These are phyloP conservation scores for Heterotis niloticus DNA, from an alignment of 2,113 vertebrate genomes.

Conservation along the genomic window DNA sequence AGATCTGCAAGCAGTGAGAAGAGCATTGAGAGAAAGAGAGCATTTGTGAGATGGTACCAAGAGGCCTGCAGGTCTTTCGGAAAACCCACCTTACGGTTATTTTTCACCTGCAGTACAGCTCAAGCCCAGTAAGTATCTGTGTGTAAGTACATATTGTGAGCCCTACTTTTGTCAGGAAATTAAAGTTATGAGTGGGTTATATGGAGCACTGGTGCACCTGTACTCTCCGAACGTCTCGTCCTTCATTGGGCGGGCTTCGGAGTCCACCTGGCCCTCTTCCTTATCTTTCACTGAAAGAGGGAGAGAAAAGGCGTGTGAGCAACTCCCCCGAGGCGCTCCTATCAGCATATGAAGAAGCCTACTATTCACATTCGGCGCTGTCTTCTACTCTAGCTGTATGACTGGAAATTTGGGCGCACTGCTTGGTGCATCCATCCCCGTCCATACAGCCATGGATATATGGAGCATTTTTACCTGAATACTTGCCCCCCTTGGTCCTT, in stretches of 20 bases:
- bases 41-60: conserved; percentile 45
- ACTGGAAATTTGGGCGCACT: neutral
- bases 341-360: neutral
- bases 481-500: conserved; percentile 86
- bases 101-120: neutral
- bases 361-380: neutral
- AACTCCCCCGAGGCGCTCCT: too few relatives aligned
- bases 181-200: neutral
- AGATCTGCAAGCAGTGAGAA: conserved; percentile 72
- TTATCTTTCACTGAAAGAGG: conserved; percentile 82
- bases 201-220: conserved; percentile 62
- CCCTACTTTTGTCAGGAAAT: neutral
- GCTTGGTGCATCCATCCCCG: neutral
- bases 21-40: conserved; percentile 47
- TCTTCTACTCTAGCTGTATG: neutral
- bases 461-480: conserved; percentile 67
- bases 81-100: neutral
- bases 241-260: conserved; percentile 85
- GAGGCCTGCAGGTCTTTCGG: neutral
- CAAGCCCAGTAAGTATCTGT: too few relatives aligned
- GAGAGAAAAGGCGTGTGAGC: neutral
- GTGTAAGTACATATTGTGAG: too few relatives aligned
- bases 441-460: neutral
- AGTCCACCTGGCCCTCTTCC: conserved; percentile 87
- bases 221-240: conserved; percentile 90